Percentiles rank a stretch among this genome's conserved stretches.
These are phyloP conservation scores for Oscarella lobularis DNA, from an alignment of 37 sponge, comb jelly and placozoan species.

Conservation along the genomic window DNA sequence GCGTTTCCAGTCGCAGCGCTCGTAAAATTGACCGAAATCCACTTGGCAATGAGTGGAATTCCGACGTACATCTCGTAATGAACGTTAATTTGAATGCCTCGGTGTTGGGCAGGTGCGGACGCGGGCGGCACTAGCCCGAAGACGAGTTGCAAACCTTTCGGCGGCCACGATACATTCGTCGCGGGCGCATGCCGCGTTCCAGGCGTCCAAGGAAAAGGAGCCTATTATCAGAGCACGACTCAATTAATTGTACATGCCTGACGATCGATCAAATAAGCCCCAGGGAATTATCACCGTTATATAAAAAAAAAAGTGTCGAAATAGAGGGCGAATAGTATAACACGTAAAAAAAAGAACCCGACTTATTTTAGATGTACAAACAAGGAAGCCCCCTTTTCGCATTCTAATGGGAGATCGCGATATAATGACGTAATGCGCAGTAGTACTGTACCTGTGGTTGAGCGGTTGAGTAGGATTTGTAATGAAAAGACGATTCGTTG, in stretches of 20 bases:
- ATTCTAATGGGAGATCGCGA: too few relatives aligned
- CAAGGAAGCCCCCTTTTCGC: too few relatives aligned
- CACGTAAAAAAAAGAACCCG: too few relatives aligned
- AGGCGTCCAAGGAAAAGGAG: constrained; percentile 44
- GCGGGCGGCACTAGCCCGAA: constrained; percentile 20
- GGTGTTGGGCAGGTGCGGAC: constrained; percentile 9
- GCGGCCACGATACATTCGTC: constrained; percentile 26
- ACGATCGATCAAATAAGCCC: too few relatives aligned
- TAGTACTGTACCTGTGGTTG: constrained; percentile 13
- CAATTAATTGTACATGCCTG: too few relatives aligned
- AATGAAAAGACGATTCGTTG: constrained; percentile 14
- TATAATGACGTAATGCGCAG: too few relatives aligned
- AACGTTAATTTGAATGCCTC: constrained; percentile 11
- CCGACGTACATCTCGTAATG: constrained; percentile 50
- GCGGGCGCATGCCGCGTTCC: constrained; percentile 30
- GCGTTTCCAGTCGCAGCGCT: constrained; percentile 1
- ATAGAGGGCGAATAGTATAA: too few relatives aligned
- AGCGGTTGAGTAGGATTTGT: constrained; percentile 3
- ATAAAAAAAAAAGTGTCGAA: too few relatives aligned
- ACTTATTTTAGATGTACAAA: too few relatives aligned
- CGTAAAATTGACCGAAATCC: constrained; percentile 22
- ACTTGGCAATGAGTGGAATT: constrained; percentile 35
- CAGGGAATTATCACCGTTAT: too few relatives aligned
- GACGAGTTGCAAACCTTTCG: constrained; percentile 21
- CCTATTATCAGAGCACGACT: too few relatives aligned